Percentiles rank a stretch among this genome's conserved stretches.
Evolutionary conservation across 2,113 vertebrate genomes (phyloP).

Genomic region (Myiozetetes cayanensis): DNA sequence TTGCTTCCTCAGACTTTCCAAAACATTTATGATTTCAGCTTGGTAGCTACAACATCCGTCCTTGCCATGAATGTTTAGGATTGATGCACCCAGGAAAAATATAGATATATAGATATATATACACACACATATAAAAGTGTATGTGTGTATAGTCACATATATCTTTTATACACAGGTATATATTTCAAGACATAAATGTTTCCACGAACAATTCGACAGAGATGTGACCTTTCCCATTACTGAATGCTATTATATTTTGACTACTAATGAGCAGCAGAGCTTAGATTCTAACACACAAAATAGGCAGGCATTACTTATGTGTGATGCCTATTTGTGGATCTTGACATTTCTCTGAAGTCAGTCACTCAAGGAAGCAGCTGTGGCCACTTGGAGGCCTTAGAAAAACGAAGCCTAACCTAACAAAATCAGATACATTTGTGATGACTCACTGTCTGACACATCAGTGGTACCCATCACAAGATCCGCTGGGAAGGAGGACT

Average conservation of each 20-base stretch:
- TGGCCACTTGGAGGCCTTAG: neutral
- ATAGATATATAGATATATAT: neutral
- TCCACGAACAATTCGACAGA: neutral
- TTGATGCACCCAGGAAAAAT: neutral
- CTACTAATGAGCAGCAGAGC: neutral
- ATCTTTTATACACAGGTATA: neutral
- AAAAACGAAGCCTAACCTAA: neutral
- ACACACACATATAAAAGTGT: neutral
- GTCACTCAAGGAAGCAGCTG: neutral
- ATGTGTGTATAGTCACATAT: neutral
- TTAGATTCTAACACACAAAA: neutral
- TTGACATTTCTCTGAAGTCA: constrained; percentile 26
- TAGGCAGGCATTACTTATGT: neutral
- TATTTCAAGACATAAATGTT: neutral
- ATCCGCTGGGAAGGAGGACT: neutral
- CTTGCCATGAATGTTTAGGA: neutral
- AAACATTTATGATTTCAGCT: neutral
- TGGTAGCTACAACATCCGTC: neutral
- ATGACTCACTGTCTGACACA: constrained; percentile 24
- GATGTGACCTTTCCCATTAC: constrained; percentile 5
- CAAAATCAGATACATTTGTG: neutral
- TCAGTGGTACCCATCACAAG: neutral
- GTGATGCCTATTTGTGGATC: neutral
- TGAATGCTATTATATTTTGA: neutral
- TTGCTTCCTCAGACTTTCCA: neutral